Percentiles rank a stretch among this genome's conserved stretches.
phyloP scores from a whole-genome alignment of 2,113 vertebrate species.

The Coracopsis vasa region DNA sequence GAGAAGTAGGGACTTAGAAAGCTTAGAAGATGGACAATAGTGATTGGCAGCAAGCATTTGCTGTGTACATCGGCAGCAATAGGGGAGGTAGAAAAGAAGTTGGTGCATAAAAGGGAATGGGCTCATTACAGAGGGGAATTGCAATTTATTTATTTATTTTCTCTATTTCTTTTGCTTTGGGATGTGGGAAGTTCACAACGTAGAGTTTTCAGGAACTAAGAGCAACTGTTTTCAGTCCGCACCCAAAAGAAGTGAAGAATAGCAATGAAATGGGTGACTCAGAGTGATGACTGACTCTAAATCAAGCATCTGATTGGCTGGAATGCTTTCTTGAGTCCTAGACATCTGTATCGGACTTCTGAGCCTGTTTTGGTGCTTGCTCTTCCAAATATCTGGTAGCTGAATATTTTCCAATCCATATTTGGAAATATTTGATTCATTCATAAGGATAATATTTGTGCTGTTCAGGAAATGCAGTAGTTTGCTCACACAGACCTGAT shows the following conservation, averaged over 20 bases:
- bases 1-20: neutral
- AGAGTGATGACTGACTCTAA: conserved; percentile 19
- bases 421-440: conserved; percentile 65
- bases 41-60: neutral
- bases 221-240: conserved; percentile 28
- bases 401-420: conserved; percentile 65
- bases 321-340: conserved; percentile 41
- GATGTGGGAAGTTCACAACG: conserved; percentile 17
- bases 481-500: neutral
- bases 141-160: neutral
- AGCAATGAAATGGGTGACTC: conserved; percentile 59
- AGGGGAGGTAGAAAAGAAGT: neutral
- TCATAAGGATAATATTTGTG: conserved; percentile 39
- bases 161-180: neutral
- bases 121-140: neutral
- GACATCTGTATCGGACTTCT: conserved; percentile 42
- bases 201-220: conserved; percentile 34
- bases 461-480: conserved; percentile 42
- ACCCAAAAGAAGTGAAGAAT: conserved; percentile 43
- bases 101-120: neutral
- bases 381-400: conserved; percentile 56
- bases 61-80: neutral
- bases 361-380: conserved; percentile 46
- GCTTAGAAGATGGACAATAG: neutral
- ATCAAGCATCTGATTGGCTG: conserved; percentile 11